Evolutionary conservation across 2,113 vertebrate genomes (phyloP), one percentile per base, ranked within the genome.

Genomic region (Gymnorhina tibicen): DNA sequence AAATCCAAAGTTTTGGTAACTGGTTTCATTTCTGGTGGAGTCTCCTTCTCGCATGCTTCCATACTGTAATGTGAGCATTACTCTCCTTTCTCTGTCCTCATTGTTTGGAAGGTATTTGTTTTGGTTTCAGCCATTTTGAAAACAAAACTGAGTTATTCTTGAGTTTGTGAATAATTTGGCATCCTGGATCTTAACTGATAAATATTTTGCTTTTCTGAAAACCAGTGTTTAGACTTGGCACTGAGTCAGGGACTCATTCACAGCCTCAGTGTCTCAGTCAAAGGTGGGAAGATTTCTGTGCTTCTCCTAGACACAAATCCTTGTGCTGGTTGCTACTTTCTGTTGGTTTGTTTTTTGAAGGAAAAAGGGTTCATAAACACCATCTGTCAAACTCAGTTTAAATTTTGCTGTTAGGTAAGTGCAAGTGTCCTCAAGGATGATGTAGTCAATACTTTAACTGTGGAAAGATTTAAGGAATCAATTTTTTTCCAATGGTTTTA

Each of bases 51-150:
- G 23, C 5, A 5, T 2, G 1, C 33, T 73, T 55, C 47, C 10
- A 0, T 5, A 0, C 41, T 2, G 2, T 6, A 8, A 7, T 73
- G 15, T 55, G 69, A 85, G 7, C 30, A 8, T n/a, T 50, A 3
- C 4, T 55, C 16, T 33, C 33, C 10, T 91, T 52, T n/a, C 27
- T 39, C 28, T 41, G 17, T 28, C 23, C 30, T 85, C 10, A 3
- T 19, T 59, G 7, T 32, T 50, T 28, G 4, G 30, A 30, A 66
- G 21, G 18, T 4, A 4, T 53, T 66, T 10, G 4, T 5, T 68
- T 87, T 64, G 3, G 2, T 72, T 64, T 42, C 32, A 39, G 11
- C 50, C 22, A 9, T 16, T 56, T 9, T 16, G 37, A 56, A 80
- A 79, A 50, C 10, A 55, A 41, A 91, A 81, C 7, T 1, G n/a